A percentile compares a stretch with the other conserved stretches of the same genome.
Conservation (phyloP, 2,113 vertebrate species). For the Actinemys pallida region DNA sequence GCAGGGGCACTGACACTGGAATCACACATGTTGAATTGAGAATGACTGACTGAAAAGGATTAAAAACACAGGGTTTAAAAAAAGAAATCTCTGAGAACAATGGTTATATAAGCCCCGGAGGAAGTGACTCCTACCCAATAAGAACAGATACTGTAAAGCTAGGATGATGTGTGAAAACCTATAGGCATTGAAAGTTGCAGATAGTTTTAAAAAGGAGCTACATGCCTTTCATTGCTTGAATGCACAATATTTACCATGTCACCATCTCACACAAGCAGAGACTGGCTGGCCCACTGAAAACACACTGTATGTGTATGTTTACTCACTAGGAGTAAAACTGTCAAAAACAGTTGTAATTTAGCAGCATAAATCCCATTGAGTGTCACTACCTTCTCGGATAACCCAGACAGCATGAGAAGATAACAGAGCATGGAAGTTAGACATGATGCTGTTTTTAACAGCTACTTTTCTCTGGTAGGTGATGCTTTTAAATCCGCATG, state of each 20-base stretch:
- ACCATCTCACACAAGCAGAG: not conserved
- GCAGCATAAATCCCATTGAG: not conserved
- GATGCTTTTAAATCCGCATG: conserved; percentile 11
- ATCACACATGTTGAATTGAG: rapidly evolving
- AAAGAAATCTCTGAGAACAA: not conserved
- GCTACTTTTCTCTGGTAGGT: not conserved
- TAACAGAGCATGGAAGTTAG: conserved; percentile 8
- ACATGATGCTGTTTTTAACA: not conserved
- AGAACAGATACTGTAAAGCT: not conserved
- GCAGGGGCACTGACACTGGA: rapidly evolving
- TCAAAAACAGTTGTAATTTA: not conserved
- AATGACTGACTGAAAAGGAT: not conserved
- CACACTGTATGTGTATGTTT: not conserved
- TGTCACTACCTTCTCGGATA: conserved; percentile 18
- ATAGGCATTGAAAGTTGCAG: not conserved
- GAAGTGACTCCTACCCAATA: rapidly evolving
- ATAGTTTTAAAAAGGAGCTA: no score
- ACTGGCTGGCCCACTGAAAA: not conserved
- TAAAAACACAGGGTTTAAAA: not conserved
- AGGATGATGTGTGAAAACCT: not conserved
- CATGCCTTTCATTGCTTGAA: not conserved
- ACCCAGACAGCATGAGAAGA: not conserved
- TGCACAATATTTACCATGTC: not conserved
- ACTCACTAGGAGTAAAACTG: not conserved
- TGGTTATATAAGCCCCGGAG: rapidly evolving